Evolutionary conservation across 1,140 invertebrate species (phyloP), one percentile per base, ranked within the genome.

Genomic region (Drosophila erecta): DNA sequence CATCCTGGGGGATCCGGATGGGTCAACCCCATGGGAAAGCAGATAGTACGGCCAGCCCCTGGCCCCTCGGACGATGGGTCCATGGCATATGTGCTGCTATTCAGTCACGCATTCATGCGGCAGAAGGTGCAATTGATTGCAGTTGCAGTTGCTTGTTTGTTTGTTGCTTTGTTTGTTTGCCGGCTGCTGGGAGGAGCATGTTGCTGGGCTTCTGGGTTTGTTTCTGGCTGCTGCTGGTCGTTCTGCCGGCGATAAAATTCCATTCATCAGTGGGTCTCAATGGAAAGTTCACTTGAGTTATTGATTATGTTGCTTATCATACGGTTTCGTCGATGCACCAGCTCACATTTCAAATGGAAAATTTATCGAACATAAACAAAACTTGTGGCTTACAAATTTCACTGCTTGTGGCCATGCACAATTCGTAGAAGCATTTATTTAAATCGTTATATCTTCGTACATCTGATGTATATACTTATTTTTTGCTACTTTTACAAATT

Each of bases 91-190:
- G 59, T 74, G 81, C 57, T 73, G 49, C 40, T 49, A 79, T 76
- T 71, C 74, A 81, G 71, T 79, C 70, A 65, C 73, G 84, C 81
- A 76, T 76, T 86, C 81, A 86, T 75, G 78, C 78, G 78, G 70
- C 79, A 84, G 79, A 70, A 87, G 79, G 78, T 89, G 84, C 84
- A 89, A 87, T 89, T 87, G 84, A 89, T 87, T 83, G 72, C 72
- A 84, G 76, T 84, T 89, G 70, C 78, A 81, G 61, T 76, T 80
- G 46, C 41, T 64, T 69, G 57, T 55, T 78, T 58, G 66, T 12
- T 58, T 38, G 37, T 38, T 30, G 7, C 8, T 30, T 38, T 38
- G 37, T 5, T 38, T 51, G 44, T 37, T 62, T 49, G 35, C 22
- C 43, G 15, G 35, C 30, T 40, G 58, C 57, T 33, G 30, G 12